These are phyloP conservation scores for Stegophylla sp. DNA, from an alignment of 2,888 invertebrate genomes.

Conservation along the genomic window DNA sequence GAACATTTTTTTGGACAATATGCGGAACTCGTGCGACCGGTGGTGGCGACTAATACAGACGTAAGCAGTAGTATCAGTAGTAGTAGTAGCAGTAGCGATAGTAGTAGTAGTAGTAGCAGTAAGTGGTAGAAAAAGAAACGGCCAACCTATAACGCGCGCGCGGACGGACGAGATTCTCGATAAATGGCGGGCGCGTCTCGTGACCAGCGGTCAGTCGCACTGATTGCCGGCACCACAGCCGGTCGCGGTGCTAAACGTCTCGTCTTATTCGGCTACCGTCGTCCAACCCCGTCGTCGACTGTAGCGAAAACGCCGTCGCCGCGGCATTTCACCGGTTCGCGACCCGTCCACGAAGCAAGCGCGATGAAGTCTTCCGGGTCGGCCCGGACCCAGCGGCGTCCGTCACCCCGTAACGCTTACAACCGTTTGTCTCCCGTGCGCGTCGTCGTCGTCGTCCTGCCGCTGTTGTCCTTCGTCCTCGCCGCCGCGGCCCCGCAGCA, in stretches of 20 bases:
- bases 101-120: constrained; percentile 11
- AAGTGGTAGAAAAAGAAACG: constrained; percentile 38
- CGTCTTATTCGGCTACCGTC: not conserved
- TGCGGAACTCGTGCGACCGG: too few relatives aligned
- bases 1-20: too few relatives aligned
- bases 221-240: constrained; percentile 50
- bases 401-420: not conserved
- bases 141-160: constrained; percentile 38
- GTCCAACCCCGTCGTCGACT: too few relatives aligned
- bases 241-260: constrained; percentile 42
- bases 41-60: too few relatives aligned
- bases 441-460: not conserved
- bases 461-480: not conserved
- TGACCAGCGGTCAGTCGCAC: constrained; percentile 52
- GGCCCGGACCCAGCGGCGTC: not conserved
- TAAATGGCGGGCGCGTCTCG: constrained; percentile 53
- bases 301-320: not conserved
- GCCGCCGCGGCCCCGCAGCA: not conserved
- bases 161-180: constrained; percentile 37
- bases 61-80: not conserved
- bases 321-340: not conserved
- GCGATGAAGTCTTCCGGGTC: constrained; percentile 32
- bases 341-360: not conserved
- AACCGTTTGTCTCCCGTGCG: too few relatives aligned
- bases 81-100: not conserved